phyloP scores from a whole-genome alignment of 2,797 vertebrate genomes.

The Austrolebias charrua region DNA sequence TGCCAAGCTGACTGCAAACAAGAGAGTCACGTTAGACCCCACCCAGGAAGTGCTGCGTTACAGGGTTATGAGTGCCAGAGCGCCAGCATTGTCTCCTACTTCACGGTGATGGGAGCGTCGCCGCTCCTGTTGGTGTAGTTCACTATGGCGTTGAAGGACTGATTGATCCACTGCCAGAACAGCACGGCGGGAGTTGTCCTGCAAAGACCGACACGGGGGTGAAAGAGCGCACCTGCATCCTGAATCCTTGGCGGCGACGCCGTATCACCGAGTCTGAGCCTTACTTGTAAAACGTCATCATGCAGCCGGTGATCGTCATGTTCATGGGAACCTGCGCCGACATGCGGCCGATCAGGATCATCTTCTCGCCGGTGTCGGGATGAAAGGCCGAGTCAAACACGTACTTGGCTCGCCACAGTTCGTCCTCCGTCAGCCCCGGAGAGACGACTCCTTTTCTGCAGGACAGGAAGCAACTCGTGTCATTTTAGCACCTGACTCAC shows the following conservation, averaged over 20 bases:
- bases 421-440: constrained; percentile 91
- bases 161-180: constrained; percentile 99
- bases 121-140: constrained; percentile 98
- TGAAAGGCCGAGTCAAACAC: constrained; percentile 97
- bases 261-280: constrained; percentile 19
- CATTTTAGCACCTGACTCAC: too few relatives aligned
- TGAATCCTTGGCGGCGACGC: neutral
- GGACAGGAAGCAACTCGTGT: neutral
- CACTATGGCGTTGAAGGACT: constrained; percentile 98
- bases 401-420: constrained; percentile 96
- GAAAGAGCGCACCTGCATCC: neutral
- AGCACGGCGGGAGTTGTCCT: constrained; percentile 95
- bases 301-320: constrained; percentile 99
- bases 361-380: constrained; percentile 97
- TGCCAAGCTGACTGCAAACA: constrained; percentile 91
- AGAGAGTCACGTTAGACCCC: constrained; percentile 44
- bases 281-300: constrained; percentile 99
- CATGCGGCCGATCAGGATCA: constrained; percentile 97
- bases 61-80: constrained; percentile 35
- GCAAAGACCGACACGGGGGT: constrained; percentile 13
- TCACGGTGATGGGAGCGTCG: constrained; percentile 91
- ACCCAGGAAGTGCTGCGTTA: constrained; percentile 25
- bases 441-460: constrained; percentile 86
- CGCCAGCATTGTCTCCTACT: constrained; percentile 70
- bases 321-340: constrained; percentile 99